Evolutionary conservation across 2,888 invertebrate species (phyloP).

Genomic region (Apotomis capreana): DNA sequence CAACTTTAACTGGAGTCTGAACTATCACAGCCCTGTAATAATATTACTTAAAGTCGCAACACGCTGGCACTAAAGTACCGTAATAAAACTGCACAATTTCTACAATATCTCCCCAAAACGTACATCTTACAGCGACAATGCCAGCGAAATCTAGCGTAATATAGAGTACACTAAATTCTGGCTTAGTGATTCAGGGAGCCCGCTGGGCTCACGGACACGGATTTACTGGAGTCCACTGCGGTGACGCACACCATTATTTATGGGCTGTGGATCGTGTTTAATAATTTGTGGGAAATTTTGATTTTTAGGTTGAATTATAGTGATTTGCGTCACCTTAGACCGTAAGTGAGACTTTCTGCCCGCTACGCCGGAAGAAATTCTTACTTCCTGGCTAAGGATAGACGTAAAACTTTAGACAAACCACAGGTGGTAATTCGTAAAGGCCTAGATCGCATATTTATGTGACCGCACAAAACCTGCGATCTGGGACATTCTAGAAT

Average conservation of each 20-base stretch:
- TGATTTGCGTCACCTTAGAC: not conserved
- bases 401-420: too few relatives aligned
- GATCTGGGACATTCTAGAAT: too few relatives aligned
- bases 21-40: too few relatives aligned
- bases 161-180: slow-evolving; percentile 37
- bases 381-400: too few relatives aligned
- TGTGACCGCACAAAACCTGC: too few relatives aligned
- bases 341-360: too few relatives aligned
- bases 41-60: too few relatives aligned
- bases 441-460: too few relatives aligned
- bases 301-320: slow-evolving; percentile 4
- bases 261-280: slow-evolving; percentile 26
- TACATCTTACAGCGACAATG: slow-evolving; percentile 27
- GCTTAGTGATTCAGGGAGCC: slow-evolving; percentile 38
- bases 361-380: too few relatives aligned
- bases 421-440: too few relatives aligned
- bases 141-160: slow-evolving; percentile 33
- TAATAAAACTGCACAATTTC: slow-evolving; percentile 11
- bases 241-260: slow-evolving; percentile 33
- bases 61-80: slow-evolving; percentile 7
- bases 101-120: slow-evolving; percentile 15
- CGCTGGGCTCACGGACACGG: slow-evolving; percentile 40
- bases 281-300: slow-evolving; percentile 25
- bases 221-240: slow-evolving; percentile 40
- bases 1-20: too few relatives aligned